Base-by-base conservation (phyloP, 2,888 invertebrate genomes). In the Pinctada fucata region DNA sequence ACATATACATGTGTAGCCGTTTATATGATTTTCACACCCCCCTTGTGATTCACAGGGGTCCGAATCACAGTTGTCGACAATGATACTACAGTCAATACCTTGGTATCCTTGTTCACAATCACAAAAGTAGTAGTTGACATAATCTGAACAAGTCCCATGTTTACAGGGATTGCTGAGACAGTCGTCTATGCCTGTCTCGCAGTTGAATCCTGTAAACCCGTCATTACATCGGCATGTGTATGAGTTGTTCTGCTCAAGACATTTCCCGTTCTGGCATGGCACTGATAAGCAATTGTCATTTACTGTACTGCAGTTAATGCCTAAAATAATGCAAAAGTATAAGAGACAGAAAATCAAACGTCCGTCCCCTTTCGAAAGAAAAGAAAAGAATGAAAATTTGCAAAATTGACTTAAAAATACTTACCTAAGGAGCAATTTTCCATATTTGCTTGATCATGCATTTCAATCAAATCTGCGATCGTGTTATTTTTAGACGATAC, bases 31-130 rank as follows among this genome's bases (percentile, higher is more conserved):
- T 1, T 48, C 10, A 49, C 73, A 73, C 16, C 49, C 8, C 3
- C 73, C 73, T 16, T 73, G 51, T n/a, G n/a, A n/a, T n/a, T 82
- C 84, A 80, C 89, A 89, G 8, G 84, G 79, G 48, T 79, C 52
- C 52, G 50, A 16, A 51, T n/a, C 50, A 85, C 91, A 91, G 69
- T 91, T 89, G 80, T 90, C 81, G 51, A 89, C 80, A 79, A 90
- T 87, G n/a, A 81, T 82, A 68, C 90, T 86, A 70, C 70, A 70
- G 50, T 70, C 31, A 1, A 50, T 31, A n/a, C 70, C 70, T 2
- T 47, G 47, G 51, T 70, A 70, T n/a, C 73, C 73, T 0, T 63
- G 64, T 2, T 10, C n/a, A 73, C 73, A 73, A 5, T 47, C 2
- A 48, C 73, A 73, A 2, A 13, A 4, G 65, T 47, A 73, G n/a